Evolutionary conservation across 2,888 invertebrate species (phyloP), one percentile per base, ranked within the genome.

Genomic region (Tuta absoluta): DNA sequence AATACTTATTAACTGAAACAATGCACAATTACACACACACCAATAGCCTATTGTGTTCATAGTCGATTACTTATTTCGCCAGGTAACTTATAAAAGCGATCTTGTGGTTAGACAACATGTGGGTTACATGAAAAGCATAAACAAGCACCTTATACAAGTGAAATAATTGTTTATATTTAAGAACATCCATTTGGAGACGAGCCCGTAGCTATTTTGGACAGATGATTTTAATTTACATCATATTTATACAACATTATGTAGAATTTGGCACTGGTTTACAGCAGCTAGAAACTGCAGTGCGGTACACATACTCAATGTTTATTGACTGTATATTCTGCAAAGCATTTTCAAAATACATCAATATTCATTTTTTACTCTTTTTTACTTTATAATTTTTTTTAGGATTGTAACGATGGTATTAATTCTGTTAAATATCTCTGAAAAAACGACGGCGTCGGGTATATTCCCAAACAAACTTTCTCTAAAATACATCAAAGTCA

Each of bases 131-230:
- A 17, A 57, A 17, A 33, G 7, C 57, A 19, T 14, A 33, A 53
- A 28, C 12, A 53, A 53, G 4, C 67, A 37, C 17, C 49, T 69
- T 69, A 67, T 71, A 70, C 69, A 70, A 69, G 41, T 63, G 53
- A 68, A 65, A 65, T 60, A 61, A 68, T 67, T 73, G 65, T 70
- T 75, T 69, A 71, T 69, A 71, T 72, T 72, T 71, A 67, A 72
- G 65, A 71, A 71, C 69, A 72, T 65, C 70, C 64, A 62, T 59
- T 67, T 66, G 62, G 63, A 64, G 38, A 37, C n/a, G 33, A 51
- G 63, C 63, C 63, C 59, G 33, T 21, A 12, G 4, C 45, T 63
- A 45, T 57, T 57, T 41, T 45, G 19, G 17, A 28, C 28, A 24
- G 28, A 41, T 41, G n/a, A 41, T 59, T 38, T 58, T 17, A 58